Evolutionary conservation across 2,113 vertebrate genomes (phyloP).

Genomic region (Lophura nycthemera): DNA sequence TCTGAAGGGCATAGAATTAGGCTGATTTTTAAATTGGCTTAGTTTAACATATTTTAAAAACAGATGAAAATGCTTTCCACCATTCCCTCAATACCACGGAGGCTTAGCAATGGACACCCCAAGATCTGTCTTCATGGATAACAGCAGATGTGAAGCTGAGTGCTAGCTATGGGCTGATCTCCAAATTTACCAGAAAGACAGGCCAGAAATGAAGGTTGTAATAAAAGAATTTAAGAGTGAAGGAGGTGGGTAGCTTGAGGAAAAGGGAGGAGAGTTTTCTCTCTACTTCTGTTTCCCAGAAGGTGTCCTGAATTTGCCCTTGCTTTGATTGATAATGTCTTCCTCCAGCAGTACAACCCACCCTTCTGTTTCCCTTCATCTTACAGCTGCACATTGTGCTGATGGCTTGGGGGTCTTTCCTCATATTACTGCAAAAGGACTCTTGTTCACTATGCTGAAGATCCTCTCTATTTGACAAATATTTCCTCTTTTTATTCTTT

Average conservation of each 20-base stretch:
- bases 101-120: background rate
- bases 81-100: background rate
- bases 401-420: constrained; percentile 40
- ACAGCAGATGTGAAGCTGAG: background rate
- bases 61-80: background rate
- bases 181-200: background rate
- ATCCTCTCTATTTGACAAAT: constrained; percentile 37
- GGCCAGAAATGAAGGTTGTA: background rate
- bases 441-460: constrained; percentile 35
- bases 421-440: background rate
- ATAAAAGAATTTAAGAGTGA: background rate
- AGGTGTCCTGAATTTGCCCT: constrained; percentile 44
- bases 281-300: constrained; percentile 26
- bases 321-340: constrained; percentile 63
- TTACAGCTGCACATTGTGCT: background rate
- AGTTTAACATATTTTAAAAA: background rate
- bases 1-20: background rate
- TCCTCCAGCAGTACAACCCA: constrained; percentile 51
- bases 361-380: constrained; percentile 51
- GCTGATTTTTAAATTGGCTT: background rate
- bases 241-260: background rate
- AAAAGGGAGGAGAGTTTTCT: background rate
- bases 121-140: background rate
- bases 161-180: background rate
- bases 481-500: constrained; percentile 26